Percentiles rank a stretch among this genome's conserved stretches.
phyloP scores from a whole-genome alignment of 2,797 vertebrate species.

The Cuculus canorus region DNA sequence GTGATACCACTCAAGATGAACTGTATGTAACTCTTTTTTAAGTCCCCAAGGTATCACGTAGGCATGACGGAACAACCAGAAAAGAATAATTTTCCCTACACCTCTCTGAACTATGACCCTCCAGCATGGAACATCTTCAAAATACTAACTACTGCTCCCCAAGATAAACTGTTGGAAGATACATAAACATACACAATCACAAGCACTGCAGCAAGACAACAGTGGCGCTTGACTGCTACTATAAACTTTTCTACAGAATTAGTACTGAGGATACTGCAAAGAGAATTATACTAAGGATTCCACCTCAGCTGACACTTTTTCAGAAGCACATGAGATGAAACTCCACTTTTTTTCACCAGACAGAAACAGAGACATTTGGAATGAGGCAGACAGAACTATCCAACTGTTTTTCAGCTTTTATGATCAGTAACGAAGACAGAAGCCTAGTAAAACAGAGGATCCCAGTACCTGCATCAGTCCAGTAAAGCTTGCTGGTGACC shows the following conservation, averaged over 20 bases:
- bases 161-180: not conserved
- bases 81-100: not conserved
- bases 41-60: not conserved
- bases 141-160: not conserved
- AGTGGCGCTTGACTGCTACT: not conserved
- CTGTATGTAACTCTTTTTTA: not conserved
- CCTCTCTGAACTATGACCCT: not conserved
- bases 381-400: not conserved
- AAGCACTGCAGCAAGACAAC: not conserved
- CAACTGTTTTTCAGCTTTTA: not conserved
- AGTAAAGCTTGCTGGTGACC: constrained; percentile 95
- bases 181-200: not conserved
- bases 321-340: not conserved
- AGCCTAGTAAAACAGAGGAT: not conserved
- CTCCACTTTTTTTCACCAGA: not conserved
- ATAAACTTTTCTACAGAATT: not conserved
- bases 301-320: not conserved
- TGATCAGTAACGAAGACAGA: not conserved
- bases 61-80: not conserved
- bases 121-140: not conserved
- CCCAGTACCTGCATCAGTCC: constrained; percentile 95
- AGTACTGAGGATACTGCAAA: not conserved
- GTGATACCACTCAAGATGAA: too few species aligned
- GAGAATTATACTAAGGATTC: not conserved
- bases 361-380: not conserved